A percentile compares a stretch with the other conserved stretches of the same genome.
These are phyloP conservation scores for Epinotia ramella DNA, from an alignment of 2,888 invertebrate species.

Conservation along the genomic window DNA sequence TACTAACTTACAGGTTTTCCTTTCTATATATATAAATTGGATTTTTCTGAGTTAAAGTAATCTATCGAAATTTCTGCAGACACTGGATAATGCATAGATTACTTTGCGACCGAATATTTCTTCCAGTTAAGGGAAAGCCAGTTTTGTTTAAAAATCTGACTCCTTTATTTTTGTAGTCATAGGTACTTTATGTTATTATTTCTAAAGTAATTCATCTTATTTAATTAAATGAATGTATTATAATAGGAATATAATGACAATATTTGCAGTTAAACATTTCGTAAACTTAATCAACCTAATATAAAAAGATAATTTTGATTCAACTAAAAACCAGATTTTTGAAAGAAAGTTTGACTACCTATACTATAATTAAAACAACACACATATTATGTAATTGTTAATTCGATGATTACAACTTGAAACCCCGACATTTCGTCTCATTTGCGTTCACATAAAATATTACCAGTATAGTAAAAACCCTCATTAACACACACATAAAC, in stretches of 20 bases:
- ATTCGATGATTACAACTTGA: constrained; percentile 20
- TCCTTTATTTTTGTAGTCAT: too few species aligned
- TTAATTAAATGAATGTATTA: too few species aligned
- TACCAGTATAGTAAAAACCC: constrained; percentile 30
- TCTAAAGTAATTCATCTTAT: too few species aligned
- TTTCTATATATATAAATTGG: neutral
- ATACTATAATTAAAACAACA: neutral
- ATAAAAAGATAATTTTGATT: too few species aligned
- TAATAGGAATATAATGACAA: too few species aligned
- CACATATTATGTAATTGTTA: neutral
- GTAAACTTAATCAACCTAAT: too few species aligned
- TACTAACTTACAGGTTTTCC: too few species aligned
- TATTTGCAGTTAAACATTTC: too few species aligned
- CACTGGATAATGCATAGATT: constrained; percentile 57
- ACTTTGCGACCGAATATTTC: constrained; percentile 52
- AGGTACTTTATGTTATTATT: too few species aligned
- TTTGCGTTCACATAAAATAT: constrained; percentile 26
- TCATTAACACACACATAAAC: constrained; percentile 42
- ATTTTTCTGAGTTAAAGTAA: constrained; percentile 13
- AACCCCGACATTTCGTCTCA: neutral
- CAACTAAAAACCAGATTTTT: too few species aligned
- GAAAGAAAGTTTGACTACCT: too few species aligned
- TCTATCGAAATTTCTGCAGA: constrained; percentile 44
- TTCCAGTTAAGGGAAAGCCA: constrained; percentile 47
- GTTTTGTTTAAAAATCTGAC: neutral